Conservation (phyloP, 2,888 invertebrate species). For the Tineola bisselliella region DNA sequence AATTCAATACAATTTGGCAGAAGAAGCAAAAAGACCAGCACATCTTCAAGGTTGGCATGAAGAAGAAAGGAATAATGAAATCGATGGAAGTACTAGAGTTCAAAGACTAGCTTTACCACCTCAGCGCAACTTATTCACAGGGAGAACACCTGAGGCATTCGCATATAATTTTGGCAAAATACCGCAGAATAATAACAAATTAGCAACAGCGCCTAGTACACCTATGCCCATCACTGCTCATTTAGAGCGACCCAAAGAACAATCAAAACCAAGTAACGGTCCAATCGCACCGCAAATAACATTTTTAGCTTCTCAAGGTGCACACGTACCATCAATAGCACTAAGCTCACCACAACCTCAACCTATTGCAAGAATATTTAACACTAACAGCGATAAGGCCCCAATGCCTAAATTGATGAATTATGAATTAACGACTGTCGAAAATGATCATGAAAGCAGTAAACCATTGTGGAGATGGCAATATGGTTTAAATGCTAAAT, state of each 20-base stretch:
- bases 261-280: slow-evolving; percentile 35
- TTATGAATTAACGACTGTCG: slow-evolving; percentile 46
- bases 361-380: slow-evolving; percentile 37
- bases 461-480: slow-evolving; percentile 60
- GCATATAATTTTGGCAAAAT: slow-evolving; percentile 40
- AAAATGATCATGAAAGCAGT: slow-evolving; percentile 42
- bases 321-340: slow-evolving; percentile 43
- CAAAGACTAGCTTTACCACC: slow-evolving; percentile 28
- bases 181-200: slow-evolving; percentile 34
- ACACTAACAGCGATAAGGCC: slow-evolving; percentile 35
- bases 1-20: slow-evolving; percentile 57
- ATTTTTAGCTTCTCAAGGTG: slow-evolving; percentile 58
- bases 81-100: slow-evolving; percentile 31
- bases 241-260: slow-evolving; percentile 36
- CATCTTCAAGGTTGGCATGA: slow-evolving; percentile 44
- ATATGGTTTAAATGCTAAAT: slow-evolving; percentile 45
- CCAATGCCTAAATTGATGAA: slow-evolving; percentile 51
- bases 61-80: slow-evolving; percentile 35
- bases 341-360: slow-evolving; percentile 30
- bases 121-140: slow-evolving; percentile 46
- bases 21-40: slow-evolving; percentile 53
- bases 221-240: slow-evolving; percentile 38
- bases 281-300: slow-evolving; percentile 57
- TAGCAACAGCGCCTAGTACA: slow-evolving; percentile 37
- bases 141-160: slow-evolving; percentile 58